These are phyloP conservation scores for Poeciliopsis retropinna DNA, from an alignment of 2,113 vertebrate species.

Conservation along the genomic window DNA sequence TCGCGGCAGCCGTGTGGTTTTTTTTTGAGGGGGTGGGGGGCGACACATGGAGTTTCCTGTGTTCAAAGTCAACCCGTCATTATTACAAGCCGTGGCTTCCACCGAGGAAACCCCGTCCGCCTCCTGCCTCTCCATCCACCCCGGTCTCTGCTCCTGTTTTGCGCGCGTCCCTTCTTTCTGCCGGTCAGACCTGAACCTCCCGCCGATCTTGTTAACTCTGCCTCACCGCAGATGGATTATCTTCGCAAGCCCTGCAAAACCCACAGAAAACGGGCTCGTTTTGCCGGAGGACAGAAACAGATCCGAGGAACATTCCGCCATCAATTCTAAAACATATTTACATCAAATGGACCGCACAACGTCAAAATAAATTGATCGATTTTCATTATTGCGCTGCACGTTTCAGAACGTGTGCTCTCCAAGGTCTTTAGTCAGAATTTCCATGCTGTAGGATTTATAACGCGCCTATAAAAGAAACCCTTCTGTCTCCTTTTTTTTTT, in stretches of 20 bases:
- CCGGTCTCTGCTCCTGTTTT: not conserved
- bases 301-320: constrained; percentile 10
- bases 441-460: not conserved
- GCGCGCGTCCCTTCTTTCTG: constrained; percentile 5
- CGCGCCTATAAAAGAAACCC: not conserved
- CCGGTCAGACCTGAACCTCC: constrained; percentile 15
- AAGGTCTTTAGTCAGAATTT: not conserved
- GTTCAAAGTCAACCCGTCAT: constrained; percentile 68
- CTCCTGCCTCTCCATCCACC: not conserved
- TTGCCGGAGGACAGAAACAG: not conserved
- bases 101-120: constrained; percentile 44
- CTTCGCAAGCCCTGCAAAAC: constrained; percentile 4
- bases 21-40: no score
- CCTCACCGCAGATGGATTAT: constrained; percentile 10
- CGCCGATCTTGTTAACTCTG: constrained; percentile 22
- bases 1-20: constrained; percentile 66
- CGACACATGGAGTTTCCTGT: constrained; percentile 74
- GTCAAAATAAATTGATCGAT: constrained; percentile 9
- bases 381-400: constrained; percentile 1
- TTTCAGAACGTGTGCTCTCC: not conserved
- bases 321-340: not conserved
- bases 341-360: not conserved
- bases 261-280: constrained; percentile 2
- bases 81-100: constrained; percentile 62
- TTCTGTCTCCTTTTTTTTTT: not conserved